phyloP scores from a whole-genome alignment of 2,888 invertebrate genomes.

The Cantharis rufa region DNA sequence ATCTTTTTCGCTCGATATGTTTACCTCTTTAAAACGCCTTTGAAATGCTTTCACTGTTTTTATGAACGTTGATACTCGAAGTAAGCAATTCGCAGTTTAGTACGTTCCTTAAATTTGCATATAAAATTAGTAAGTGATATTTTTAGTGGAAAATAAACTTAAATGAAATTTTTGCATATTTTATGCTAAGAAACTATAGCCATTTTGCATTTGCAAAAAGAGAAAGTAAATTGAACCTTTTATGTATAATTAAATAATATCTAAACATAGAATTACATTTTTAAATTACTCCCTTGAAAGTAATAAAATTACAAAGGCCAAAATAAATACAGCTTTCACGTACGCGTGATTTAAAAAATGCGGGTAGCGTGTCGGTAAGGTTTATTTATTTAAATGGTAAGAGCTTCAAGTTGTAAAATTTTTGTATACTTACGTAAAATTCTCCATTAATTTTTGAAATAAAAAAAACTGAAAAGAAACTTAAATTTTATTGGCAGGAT shows the following conservation, averaged over 20 bases:
- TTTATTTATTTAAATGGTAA: not conserved
- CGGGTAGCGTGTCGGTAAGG: not conserved
- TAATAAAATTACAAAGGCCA: not conserved
- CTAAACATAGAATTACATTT: not conserved
- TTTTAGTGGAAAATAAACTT: not conserved
- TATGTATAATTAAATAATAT: not conserved
- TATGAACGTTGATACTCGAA: not conserved
- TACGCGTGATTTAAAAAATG: not conserved
- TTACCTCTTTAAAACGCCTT: slow-evolving; percentile 9
- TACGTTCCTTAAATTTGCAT: not conserved
- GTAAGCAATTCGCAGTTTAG: not conserved
- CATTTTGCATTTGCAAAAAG: not conserved
- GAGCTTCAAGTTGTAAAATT: not conserved
- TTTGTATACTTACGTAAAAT: not conserved
- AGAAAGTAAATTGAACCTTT: not conserved
- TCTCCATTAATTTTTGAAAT: not conserved
- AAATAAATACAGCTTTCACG: not conserved
- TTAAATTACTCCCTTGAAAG: not conserved
- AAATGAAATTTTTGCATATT: not conserved
- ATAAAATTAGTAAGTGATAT: not conserved
- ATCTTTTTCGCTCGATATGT: slow-evolving; percentile 6
- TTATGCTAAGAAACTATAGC: not conserved
- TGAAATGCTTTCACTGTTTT: slow-evolving; percentile 4
- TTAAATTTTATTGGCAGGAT: not conserved
- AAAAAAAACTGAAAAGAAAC: not conserved